A percentile compares a stretch with the other conserved stretches of the same genome.
phyloP scores from a whole-genome alignment of 2,888 invertebrate species.

The Eristalis arbustorum region DNA sequence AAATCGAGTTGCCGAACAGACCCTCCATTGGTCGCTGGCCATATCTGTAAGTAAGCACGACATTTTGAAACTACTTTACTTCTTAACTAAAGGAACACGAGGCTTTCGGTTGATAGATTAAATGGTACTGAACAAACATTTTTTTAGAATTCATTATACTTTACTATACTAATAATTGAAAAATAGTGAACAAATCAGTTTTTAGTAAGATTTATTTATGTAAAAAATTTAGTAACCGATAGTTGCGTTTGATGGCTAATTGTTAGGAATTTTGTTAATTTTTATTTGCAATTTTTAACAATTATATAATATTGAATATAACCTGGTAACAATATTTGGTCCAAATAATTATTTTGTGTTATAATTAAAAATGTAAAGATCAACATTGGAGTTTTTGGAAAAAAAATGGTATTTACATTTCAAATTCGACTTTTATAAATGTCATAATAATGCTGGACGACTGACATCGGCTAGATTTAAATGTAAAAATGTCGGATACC shows the following conservation, averaged over 20 bases:
- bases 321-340: slow-evolving; percentile 57
- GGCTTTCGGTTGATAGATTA: too few relatives aligned
- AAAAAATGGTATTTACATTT: slow-evolving; percentile 37
- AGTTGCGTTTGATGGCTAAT: slow-evolving; percentile 65
- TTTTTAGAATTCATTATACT: too few relatives aligned
- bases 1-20: too few relatives aligned
- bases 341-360: slow-evolving; percentile 31
- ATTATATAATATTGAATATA: slow-evolving; percentile 42
- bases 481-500: slow-evolving; percentile 47
- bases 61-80: too few relatives aligned
- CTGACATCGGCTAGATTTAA: background rate
- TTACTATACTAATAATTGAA: too few relatives aligned
- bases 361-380: background rate
- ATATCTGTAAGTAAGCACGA: too few relatives aligned
- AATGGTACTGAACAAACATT: too few relatives aligned
- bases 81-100: too few relatives aligned
- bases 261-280: slow-evolving; percentile 42
- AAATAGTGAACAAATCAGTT: background rate
- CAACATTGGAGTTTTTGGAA: background rate
- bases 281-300: slow-evolving; percentile 36
- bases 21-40: too few relatives aligned
- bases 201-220: slow-evolving; percentile 65
- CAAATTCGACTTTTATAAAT: slow-evolving; percentile 35
- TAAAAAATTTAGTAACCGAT: slow-evolving; percentile 68
- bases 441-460: slow-evolving; percentile 43